These are phyloP conservation scores for Lethrus apterus DNA, from an alignment of 1,140 invertebrate species.

Conservation along the genomic window DNA sequence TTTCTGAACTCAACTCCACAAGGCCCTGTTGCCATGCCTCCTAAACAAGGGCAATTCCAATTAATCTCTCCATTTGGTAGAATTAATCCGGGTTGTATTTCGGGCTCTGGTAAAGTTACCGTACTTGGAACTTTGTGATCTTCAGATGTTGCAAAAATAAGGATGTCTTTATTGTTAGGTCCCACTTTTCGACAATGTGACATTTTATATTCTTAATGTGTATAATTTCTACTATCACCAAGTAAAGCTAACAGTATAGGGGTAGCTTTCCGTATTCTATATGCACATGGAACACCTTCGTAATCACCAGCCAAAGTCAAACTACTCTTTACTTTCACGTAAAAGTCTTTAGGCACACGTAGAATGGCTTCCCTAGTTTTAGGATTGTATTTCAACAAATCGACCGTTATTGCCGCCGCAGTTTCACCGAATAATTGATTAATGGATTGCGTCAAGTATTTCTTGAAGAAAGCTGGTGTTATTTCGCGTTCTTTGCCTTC, in stretches of 20 bases:
- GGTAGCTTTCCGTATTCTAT: slow-evolving; percentile 49
- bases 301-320: slow-evolving; percentile 49
- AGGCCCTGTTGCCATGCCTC: slow-evolving; percentile 91
- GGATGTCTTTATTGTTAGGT: slow-evolving; percentile 67
- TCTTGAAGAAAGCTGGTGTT: slow-evolving; percentile 47
- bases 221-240: slow-evolving; percentile 38
- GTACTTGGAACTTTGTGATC: slow-evolving; percentile 66
- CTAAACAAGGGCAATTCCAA: slow-evolving; percentile 94
- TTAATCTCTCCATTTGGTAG: slow-evolving; percentile 87
- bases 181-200: slow-evolving; percentile 43
- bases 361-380: slow-evolving; percentile 45
- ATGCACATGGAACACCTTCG: slow-evolving; percentile 47
- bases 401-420: slow-evolving; percentile 46
- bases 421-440: slow-evolving; percentile 52
- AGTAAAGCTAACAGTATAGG: slow-evolving; percentile 39
- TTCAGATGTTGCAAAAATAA: slow-evolving; percentile 77
- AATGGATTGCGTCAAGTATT: slow-evolving; percentile 49
- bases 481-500: slow-evolving; percentile 37
- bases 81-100: slow-evolving; percentile 71
- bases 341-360: slow-evolving; percentile 47
- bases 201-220: slow-evolving; percentile 41
- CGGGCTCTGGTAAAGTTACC: slow-evolving; percentile 63
- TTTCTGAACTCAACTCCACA: slow-evolving; percentile 89
- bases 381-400: slow-evolving; percentile 52
- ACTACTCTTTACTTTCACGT: slow-evolving; percentile 49